Conservation (phyloP, 92 coral and sea anemone species). For the Isaurus tuberculatus region DNA sequence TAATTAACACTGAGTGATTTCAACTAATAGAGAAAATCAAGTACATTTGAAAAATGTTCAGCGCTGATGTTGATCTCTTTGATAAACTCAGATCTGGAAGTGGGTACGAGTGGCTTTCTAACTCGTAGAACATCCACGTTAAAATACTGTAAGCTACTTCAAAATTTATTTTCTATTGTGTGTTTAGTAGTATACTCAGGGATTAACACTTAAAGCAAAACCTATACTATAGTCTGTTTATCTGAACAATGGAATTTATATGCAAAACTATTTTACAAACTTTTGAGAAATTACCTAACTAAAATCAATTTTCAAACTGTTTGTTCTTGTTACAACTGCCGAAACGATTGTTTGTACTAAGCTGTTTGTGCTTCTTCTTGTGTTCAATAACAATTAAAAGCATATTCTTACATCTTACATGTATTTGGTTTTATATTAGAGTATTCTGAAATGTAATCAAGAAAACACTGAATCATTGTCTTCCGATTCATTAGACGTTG, state of each 20-base stretch:
- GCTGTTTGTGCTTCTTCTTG: too few species aligned
- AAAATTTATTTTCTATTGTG: neutral
- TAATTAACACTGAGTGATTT: too few species aligned
- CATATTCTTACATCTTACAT: too few species aligned
- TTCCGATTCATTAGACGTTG: slow-evolving; percentile 25
- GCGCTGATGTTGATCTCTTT: neutral
- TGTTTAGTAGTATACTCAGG: neutral
- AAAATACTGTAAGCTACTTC: neutral
- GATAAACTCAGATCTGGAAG: neutral
- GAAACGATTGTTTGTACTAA: too few species aligned
- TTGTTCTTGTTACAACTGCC: too few species aligned
- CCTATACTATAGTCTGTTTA: neutral
- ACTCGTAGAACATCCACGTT: neutral
- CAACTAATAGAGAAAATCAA: neutral
- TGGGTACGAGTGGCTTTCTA: neutral
- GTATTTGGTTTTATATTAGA: too few species aligned
- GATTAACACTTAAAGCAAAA: neutral
- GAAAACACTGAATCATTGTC: neutral
- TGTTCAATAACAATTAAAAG: too few species aligned
- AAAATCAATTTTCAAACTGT: too few species aligned
- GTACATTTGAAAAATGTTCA: neutral
- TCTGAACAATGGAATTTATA: neutral
- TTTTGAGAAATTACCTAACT: too few species aligned
- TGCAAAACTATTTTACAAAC: neutral
- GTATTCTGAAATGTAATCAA: too few species aligned